phyloP scores from a whole-genome alignment of 1,140 invertebrate species.

The Danaus melanippus region DNA sequence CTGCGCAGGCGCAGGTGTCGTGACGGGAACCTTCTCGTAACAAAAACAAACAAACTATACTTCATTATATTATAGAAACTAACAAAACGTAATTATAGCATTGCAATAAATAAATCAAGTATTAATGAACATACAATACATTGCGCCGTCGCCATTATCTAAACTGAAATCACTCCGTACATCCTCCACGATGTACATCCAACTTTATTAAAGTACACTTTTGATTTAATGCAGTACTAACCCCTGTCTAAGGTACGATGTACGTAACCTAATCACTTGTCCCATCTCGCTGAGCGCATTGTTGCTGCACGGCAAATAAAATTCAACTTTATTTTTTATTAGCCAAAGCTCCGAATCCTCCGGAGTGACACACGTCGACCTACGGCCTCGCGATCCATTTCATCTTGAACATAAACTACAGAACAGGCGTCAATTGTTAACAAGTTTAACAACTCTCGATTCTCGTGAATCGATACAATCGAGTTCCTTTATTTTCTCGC shows the following conservation, averaged over 20 bases:
- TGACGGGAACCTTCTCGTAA: too few species aligned
- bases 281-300: constrained; percentile 52
- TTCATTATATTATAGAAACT: too few species aligned
- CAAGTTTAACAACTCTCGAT: constrained; percentile 67
- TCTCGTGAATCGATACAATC: constrained; percentile 64
- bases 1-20: too few species aligned
- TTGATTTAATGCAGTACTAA: constrained; percentile 22
- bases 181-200: constrained; percentile 19
- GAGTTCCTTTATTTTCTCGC: constrained; percentile 64
- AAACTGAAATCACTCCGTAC: constrained; percentile 15
- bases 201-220: constrained; percentile 22
- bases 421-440: constrained; percentile 68
- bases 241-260: constrained; percentile 26
- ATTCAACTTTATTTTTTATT: constrained; percentile 22
- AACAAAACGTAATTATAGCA: too few species aligned
- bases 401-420: constrained; percentile 66
- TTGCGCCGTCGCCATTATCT: constrained; percentile 18
- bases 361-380: constrained; percentile 37
- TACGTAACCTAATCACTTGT: constrained; percentile 45
- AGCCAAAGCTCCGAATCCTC: constrained; percentile 21
- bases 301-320: constrained; percentile 24
- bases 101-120: constrained; percentile 15
- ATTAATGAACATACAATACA: constrained; percentile 21
- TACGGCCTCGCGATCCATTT: constrained; percentile 63
- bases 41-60: too few species aligned